A percentile compares a stretch with the other conserved stretches of the same genome.
Evolutionary conservation across 2,797 vertebrate genomes (phyloP).

Genomic region (Sylvilagus floridanus): DNA sequence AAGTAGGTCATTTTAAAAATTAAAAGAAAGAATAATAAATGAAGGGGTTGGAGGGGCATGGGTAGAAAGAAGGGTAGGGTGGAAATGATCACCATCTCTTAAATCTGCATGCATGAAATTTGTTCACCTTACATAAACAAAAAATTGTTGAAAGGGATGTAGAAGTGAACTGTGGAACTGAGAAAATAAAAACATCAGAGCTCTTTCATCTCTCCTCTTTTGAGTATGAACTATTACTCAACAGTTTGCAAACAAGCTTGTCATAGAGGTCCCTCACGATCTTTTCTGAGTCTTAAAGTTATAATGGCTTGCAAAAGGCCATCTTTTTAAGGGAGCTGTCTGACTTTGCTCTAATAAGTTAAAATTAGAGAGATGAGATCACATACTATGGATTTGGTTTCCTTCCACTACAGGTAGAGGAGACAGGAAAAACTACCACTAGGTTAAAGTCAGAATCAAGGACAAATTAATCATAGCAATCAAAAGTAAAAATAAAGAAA

Average conservation of each 20-base stretch:
- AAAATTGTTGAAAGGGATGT: no score
- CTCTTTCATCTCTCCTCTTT: not conserved
- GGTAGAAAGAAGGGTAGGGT: no score
- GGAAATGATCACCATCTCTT: no score
- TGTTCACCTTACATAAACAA: no score
- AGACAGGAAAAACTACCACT: not conserved
- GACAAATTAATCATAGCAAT: constrained; percentile 57
- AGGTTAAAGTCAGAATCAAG: not conserved
- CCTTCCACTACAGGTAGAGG: not conserved
- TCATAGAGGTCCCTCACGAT: not conserved
- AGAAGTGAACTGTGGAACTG: not conserved
- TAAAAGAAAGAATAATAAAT: no score
- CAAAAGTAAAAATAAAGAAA: not conserved
- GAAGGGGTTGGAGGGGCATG: no score
- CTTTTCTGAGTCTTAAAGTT: not conserved
- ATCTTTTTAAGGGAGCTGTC: not conserved
- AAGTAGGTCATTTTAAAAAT: no score
- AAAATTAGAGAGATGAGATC: not conserved
- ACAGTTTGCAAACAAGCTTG: not conserved
- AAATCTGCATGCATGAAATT: no score
- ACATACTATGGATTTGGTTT: not conserved
- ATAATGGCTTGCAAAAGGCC: not conserved
- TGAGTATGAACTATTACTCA: not conserved
- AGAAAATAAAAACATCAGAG: not conserved
- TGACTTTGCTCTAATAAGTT: not conserved